These are phyloP conservation scores for Diuraphis noxia DNA, from an alignment of 1,140 invertebrate genomes.

Conservation along the genomic window DNA sequence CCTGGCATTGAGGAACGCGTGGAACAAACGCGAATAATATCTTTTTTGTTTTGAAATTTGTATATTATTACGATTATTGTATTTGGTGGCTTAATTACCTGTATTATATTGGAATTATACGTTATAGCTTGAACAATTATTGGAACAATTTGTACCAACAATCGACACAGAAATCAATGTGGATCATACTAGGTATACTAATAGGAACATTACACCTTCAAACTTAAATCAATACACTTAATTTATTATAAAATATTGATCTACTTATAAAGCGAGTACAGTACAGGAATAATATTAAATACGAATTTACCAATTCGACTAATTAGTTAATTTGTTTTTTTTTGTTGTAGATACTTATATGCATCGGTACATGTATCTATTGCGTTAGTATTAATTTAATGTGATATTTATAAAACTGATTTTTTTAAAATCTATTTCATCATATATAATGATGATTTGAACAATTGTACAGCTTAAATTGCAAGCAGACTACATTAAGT, in stretches of 20 bases:
- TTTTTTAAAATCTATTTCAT: neutral
- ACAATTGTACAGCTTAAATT: neutral
- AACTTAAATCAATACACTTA: neutral
- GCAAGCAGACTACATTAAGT: neutral
- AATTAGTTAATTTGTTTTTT: neutral
- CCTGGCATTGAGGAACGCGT: neutral
- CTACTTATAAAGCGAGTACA: no score
- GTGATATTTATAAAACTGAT: neutral
- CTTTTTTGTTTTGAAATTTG: neutral
- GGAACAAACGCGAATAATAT: neutral
- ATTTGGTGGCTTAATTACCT: neutral
- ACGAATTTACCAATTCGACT: neutral
- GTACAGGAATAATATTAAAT: no score
- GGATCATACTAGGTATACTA: neutral
- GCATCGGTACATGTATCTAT: neutral
- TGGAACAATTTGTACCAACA: neutral
- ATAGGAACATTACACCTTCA: neutral
- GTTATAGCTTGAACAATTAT: neutral
- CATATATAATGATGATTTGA: constrained; percentile 1
- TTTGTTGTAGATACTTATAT: neutral
- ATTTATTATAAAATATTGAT: neutral
- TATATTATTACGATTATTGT: neutral
- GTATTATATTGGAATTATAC: neutral
- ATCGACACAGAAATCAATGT: neutral
- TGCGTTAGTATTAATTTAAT: neutral